Evolutionary conservation across 2,113 vertebrate species (phyloP).

Genomic region (Condylura cristata): DNA sequence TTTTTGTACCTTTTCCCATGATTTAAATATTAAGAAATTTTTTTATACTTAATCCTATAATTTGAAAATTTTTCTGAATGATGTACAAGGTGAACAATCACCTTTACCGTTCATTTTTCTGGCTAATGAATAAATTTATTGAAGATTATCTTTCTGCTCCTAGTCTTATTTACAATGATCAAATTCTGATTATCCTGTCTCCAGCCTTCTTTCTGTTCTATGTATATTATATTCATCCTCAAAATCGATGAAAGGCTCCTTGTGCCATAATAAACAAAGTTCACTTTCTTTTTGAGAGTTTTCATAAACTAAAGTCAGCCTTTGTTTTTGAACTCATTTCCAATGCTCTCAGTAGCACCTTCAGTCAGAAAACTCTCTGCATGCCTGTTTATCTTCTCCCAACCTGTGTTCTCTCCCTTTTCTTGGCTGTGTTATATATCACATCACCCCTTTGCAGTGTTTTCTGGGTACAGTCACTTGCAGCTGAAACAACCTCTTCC

Average conservation of each 20-base stretch:
- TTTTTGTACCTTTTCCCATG: neutral
- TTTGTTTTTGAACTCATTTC: neutral
- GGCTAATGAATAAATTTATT: neutral
- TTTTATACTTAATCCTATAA: neutral
- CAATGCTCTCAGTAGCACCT: too few relatives aligned
- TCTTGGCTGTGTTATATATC: neutral
- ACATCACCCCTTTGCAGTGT: neutral
- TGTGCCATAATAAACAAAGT: neutral
- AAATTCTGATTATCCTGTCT: neutral
- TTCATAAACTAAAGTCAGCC: neutral
- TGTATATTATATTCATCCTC: neutral
- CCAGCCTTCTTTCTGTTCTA: neutral
- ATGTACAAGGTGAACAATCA: neutral
- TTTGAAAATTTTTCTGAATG: neutral
- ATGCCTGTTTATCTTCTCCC: neutral
- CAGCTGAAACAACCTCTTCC: neutral
- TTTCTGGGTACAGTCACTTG: neutral
- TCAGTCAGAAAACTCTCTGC: neutral
- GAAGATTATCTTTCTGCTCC: neutral
- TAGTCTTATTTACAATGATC: neutral
- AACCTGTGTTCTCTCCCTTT: neutral
- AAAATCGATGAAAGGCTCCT: neutral
- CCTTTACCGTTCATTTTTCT: neutral
- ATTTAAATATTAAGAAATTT: neutral
- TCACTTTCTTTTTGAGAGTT: neutral